Percentiles rank a stretch among this genome's conserved stretches.
Evolutionary conservation across 2,113 vertebrate species (phyloP).

Genomic region (Hemiscyllium ocellatum): DNA sequence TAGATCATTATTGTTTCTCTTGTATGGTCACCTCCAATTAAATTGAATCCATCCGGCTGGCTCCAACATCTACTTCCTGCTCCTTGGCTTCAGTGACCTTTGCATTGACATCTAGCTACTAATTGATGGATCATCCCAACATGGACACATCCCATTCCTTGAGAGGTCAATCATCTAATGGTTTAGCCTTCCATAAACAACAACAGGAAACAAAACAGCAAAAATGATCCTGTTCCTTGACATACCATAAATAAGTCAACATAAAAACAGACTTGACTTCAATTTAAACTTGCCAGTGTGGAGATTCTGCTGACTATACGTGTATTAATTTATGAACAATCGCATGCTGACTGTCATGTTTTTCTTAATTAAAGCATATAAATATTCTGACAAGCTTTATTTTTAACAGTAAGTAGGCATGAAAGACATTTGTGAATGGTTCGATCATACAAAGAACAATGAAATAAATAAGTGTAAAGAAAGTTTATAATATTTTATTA

Average conservation of each 20-base stretch:
- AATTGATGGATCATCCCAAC: slow-evolving; percentile 29
- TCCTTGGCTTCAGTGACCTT: background rate
- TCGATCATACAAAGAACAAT: background rate
- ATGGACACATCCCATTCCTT: background rate
- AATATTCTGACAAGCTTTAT: background rate
- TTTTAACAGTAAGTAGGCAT: background rate
- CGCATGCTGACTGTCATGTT: background rate
- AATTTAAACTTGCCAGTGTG: slow-evolving; percentile 14
- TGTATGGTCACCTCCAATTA: background rate
- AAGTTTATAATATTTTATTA: too few relatives aligned
- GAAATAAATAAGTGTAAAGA: too few relatives aligned
- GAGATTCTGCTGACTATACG: background rate
- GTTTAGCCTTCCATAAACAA: slow-evolving; percentile 14
- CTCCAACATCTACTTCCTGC: background rate
- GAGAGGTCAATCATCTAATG: background rate
- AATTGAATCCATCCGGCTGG: background rate
- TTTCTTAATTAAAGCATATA: background rate
- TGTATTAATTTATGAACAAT: background rate
- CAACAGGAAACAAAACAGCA: background rate
- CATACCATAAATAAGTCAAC: slow-evolving; percentile 11
- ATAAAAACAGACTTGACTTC: slow-evolving; percentile 30
- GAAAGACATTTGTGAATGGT: background rate
- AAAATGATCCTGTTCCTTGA: background rate
- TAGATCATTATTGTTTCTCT: background rate
- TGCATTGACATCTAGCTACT: background rate